phyloP scores from a whole-genome alignment of 2,797 vertebrate species.

The Pithecia hirsuta region DNA sequence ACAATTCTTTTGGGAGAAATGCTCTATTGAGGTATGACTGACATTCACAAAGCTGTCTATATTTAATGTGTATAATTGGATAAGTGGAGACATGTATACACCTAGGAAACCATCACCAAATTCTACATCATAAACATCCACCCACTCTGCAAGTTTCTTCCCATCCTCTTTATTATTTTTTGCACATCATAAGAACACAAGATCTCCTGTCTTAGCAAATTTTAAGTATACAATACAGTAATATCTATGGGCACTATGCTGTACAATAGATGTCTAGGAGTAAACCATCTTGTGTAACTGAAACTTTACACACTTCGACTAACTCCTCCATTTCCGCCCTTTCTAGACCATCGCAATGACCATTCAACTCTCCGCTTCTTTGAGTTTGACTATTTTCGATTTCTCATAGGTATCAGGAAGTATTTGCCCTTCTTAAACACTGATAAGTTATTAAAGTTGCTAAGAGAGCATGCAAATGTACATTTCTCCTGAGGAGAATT shows the following conservation, averaged over 20 bases:
- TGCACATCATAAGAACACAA: not conserved
- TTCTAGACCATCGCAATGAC: not conserved
- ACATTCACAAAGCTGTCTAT: not conserved
- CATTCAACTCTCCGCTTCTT: not conserved
- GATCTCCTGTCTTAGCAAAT: not conserved
- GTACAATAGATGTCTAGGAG: not conserved
- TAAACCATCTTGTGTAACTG: not conserved
- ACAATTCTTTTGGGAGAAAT: not conserved
- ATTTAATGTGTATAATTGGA: not conserved
- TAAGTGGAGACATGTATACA: not conserved
- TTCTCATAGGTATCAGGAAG: not conserved
- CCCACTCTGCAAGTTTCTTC: not conserved
- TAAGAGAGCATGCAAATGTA: not conserved
- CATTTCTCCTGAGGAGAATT: not conserved
- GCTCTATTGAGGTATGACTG: not conserved
- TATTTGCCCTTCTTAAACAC: not conserved
- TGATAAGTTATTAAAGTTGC: not conserved
- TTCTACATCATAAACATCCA: not conserved
- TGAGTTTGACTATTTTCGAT: not conserved
- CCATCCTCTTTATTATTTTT: not conserved
- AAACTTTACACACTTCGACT: not conserved
- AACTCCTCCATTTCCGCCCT: too few relatives aligned
- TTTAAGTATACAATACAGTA: not conserved
- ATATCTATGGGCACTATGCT: not conserved
- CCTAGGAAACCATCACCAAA: not conserved